Evolutionary conservation across 2,888 invertebrate species (phyloP).

Genomic region (Rosalia funebris): DNA sequence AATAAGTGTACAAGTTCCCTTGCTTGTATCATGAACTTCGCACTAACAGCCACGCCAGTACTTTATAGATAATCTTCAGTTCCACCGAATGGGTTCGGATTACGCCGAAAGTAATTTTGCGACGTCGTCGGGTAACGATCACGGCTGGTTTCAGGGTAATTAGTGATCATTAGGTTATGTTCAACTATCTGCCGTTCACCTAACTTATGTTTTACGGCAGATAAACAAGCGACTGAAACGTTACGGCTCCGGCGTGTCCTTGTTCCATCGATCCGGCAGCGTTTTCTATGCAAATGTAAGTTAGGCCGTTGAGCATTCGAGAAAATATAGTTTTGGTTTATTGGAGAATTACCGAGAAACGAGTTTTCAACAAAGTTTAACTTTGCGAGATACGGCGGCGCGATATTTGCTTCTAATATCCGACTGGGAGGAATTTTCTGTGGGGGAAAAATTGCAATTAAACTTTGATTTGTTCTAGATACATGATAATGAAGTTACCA

Average conservation of each 20-base stretch:
- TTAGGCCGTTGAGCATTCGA: slow-evolving; percentile 48
- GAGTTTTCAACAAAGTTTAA: slow-evolving; percentile 53
- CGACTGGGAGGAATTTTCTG: not conserved
- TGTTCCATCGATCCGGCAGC: slow-evolving; percentile 27
- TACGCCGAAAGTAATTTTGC: slow-evolving; percentile 51
- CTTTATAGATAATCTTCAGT: slow-evolving; percentile 45
- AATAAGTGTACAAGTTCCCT: slow-evolving; percentile 6
- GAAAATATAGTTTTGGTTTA: slow-evolving; percentile 55
- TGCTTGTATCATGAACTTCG: slow-evolving; percentile 7
- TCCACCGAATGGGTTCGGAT: slow-evolving; percentile 43
- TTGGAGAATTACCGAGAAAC: slow-evolving; percentile 54
- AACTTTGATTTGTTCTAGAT: not conserved
- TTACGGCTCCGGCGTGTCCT: slow-evolving; percentile 34
- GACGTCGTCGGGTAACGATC: slow-evolving; percentile 46
- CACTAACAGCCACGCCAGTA: slow-evolving; percentile 6
- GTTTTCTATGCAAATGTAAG: slow-evolving; percentile 49
- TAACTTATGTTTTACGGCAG: slow-evolving; percentile 55
- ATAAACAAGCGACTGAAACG: slow-evolving; percentile 51
- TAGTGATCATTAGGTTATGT: slow-evolving; percentile 56
- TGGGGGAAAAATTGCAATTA: not conserved
- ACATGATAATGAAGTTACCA: not conserved
- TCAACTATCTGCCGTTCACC: slow-evolving; percentile 48
- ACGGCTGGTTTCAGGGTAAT: slow-evolving; percentile 51
- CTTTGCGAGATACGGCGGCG: slow-evolving; percentile 31
- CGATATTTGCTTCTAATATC: slow-evolving; percentile 28